phyloP scores from a whole-genome alignment of 2,113 vertebrate species.

The Elachura formosa region DNA sequence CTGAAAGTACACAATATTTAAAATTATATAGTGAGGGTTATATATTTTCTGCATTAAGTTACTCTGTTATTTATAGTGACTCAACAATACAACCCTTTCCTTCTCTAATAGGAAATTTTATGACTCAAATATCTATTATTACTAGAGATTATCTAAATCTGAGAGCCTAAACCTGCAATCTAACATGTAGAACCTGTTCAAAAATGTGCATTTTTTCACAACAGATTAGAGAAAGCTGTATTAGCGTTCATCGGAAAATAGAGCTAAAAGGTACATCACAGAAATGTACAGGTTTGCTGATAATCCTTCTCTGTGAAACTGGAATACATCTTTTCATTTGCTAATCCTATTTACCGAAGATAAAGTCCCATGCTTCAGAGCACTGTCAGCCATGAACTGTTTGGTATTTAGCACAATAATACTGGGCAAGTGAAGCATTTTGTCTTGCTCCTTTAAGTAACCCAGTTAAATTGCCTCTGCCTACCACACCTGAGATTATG shows the following conservation, averaged over 20 bases:
- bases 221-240: neutral
- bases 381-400: neutral
- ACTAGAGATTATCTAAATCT: neutral
- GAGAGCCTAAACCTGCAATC: neutral
- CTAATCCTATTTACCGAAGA: slow-evolving; percentile 36
- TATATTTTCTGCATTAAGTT: slow-evolving; percentile 8
- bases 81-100: neutral
- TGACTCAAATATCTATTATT: neutral
- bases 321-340: slow-evolving; percentile 26
- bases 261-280: neutral
- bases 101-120: neutral
- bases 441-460: neutral
- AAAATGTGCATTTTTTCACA: neutral
- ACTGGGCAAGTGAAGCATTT: neutral
- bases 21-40: neutral
- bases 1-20: neutral
- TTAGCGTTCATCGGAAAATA: neutral
- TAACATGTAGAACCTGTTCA: neutral
- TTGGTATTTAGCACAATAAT: neutral
- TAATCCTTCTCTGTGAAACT: slow-evolving; percentile 28
- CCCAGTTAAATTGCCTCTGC: neutral
- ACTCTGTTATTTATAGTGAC: neutral
- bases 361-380: neutral
- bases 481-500: neutral
- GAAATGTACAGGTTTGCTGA: neutral